phyloP scores from a whole-genome alignment of 2,113 vertebrate genomes.

The Triplophysa siluroides region DNA sequence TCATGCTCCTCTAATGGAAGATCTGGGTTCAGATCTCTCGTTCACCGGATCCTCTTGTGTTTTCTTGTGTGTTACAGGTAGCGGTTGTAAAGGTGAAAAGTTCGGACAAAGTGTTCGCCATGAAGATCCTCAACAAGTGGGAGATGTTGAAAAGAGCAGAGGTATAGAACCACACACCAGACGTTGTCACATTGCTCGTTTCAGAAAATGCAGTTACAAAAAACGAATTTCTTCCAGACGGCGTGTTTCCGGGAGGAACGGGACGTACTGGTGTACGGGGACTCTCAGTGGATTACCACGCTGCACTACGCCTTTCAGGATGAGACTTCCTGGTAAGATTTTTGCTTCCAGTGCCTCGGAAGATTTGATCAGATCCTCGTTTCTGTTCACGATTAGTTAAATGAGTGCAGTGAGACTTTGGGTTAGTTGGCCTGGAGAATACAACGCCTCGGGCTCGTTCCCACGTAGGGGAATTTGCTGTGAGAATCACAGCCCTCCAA shows the following conservation, averaged over 20 bases:
- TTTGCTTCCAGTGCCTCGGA: neutral
- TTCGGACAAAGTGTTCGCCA: constrained; percentile 96
- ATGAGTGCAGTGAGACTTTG: neutral
- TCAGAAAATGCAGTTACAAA: neutral
- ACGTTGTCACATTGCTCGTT: too few relatives aligned
- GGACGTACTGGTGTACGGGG: constrained; percentile 95
- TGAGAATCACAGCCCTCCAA: neutral
- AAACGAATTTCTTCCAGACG: constrained; percentile 73
- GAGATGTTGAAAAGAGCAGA: constrained; percentile 99
- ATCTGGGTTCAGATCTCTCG: neutral
- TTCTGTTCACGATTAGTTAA: neutral
- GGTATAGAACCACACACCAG: constrained; percentile 66
- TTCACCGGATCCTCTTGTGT: neutral
- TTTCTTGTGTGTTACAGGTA: constrained; percentile 75
- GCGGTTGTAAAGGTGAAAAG: constrained; percentile 96
- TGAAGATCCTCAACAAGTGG: constrained; percentile 99
- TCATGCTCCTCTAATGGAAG: neutral
- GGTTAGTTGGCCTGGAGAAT: neutral
- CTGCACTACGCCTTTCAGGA: constrained; percentile 98
- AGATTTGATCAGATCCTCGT: neutral
- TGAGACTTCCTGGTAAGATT: constrained; percentile 90
- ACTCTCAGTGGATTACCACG: constrained; percentile 97
- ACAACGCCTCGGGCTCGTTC: neutral
- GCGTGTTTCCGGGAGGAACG: constrained; percentile 98
- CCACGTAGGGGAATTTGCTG: neutral